Evolutionary conservation across 2,113 vertebrate species (phyloP).

Genomic region (Colaptes auratus): DNA sequence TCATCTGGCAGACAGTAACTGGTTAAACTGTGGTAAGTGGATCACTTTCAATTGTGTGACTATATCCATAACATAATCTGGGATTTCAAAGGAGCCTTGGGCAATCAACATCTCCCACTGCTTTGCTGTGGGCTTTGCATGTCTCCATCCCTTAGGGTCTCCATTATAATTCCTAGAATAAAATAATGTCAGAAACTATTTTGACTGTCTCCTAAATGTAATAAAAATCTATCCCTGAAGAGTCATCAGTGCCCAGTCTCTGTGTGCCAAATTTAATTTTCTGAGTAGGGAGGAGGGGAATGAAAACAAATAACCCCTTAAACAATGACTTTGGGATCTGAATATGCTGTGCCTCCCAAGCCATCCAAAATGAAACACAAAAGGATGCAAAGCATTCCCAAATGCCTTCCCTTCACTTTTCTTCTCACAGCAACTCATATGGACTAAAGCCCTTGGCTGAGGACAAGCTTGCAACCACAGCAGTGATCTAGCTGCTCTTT

Average conservation of each 20-base stretch:
- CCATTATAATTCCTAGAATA: conserved; percentile 57
- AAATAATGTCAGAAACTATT: conserved; percentile 60
- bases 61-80: conserved; percentile 52
- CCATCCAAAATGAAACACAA: conserved; percentile 9
- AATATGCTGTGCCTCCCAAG: conserved; percentile 20
- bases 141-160: conserved; percentile 33
- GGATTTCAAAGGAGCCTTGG: conserved; percentile 54
- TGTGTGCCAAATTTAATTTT: conserved; percentile 35
- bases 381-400: conserved; percentile 24
- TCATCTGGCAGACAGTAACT: conserved; percentile 30
- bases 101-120: conserved; percentile 39
- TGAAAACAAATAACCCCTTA: conserved; percentile 53
- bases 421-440: not conserved
- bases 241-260: conserved; percentile 34
- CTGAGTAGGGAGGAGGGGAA: conserved; percentile 6
- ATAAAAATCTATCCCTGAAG: conserved; percentile 61
- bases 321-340: conserved; percentile 40
- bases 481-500: not conserved
- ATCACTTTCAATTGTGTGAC: conserved; percentile 56
- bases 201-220: conserved; percentile 51
- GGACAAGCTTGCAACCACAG: not conserved
- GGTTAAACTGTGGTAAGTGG: conserved; percentile 50
- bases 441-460: not conserved
- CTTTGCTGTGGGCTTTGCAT: conserved; percentile 17
- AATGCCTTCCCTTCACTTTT: conserved; percentile 13